Evolutionary conservation across 2,113 vertebrate genomes (phyloP).

Genomic region (Limanda limanda): DNA sequence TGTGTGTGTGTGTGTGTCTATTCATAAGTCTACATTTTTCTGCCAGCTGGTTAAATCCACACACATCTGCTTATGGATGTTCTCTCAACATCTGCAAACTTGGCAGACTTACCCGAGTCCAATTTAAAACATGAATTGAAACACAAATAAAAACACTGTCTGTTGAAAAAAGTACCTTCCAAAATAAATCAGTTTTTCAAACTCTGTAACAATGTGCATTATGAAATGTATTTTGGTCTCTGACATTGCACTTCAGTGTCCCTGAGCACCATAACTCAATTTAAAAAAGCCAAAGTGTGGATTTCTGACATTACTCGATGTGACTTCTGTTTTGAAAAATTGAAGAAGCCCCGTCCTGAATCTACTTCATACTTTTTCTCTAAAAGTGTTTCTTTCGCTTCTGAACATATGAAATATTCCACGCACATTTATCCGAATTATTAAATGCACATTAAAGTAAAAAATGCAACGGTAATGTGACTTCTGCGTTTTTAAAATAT

Average conservation of each 20-base stretch:
- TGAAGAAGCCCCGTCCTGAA: constrained; percentile 4
- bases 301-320: constrained; percentile 26
- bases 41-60: neutral
- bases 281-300: constrained; percentile 6
- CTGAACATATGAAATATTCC: constrained; percentile 36
- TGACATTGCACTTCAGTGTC: neutral
- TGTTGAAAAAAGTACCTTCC: neutral
- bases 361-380: constrained; percentile 13
- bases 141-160: neutral
- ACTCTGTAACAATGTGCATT: constrained; percentile 5
- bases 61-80: neutral
- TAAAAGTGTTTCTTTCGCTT: constrained; percentile 29
- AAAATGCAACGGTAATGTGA: constrained; percentile 30
- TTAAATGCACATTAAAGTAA: constrained; percentile 7
- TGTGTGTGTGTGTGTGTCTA: too few species aligned
- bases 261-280: neutral
- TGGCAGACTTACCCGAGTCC: neutral
- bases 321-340: constrained; percentile 49
- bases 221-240: neutral
- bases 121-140: neutral
- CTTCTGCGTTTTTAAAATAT: constrained; percentile 10
- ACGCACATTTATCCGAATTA: constrained; percentile 17
- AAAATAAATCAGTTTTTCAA: neutral
- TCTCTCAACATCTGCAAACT: neutral
- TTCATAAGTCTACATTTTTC: neutral